phyloP scores from a whole-genome alignment of 92 coral and sea anemone genomes.

The Actinostola sp. region DNA sequence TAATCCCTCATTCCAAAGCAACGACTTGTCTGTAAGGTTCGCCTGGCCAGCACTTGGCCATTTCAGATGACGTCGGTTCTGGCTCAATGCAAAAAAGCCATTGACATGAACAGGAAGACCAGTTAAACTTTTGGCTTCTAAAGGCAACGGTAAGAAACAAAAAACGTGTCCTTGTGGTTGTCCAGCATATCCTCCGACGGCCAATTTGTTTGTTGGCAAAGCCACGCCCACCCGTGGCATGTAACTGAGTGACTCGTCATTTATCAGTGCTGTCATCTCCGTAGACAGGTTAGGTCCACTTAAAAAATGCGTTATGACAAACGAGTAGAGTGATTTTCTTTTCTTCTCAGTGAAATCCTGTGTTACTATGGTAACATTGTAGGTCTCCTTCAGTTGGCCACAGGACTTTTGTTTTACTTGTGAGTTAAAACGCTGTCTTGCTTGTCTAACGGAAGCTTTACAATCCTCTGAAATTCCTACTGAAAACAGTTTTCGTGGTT shows the following conservation, averaged over 20 bases:
- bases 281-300: slow-evolving; percentile 47
- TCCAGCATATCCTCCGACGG: not conserved
- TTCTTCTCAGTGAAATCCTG: not conserved
- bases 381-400: slow-evolving; percentile 50
- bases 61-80: slow-evolving; percentile 79
- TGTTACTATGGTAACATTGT: slow-evolving; percentile 46
- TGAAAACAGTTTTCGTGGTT: slow-evolving; percentile 54
- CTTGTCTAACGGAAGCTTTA: slow-evolving; percentile 41
- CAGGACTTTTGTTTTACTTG: slow-evolving; percentile 17
- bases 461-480: slow-evolving; percentile 66
- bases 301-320: slow-evolving; percentile 60
- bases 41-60: slow-evolving; percentile 72
- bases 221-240: slow-evolving; percentile 88
- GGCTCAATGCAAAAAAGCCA: slow-evolving; percentile 82
- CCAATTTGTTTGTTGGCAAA: slow-evolving; percentile 27
- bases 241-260: slow-evolving; percentile 60
- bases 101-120: slow-evolving; percentile 85
- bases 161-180: slow-evolving; percentile 68
- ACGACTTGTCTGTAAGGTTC: slow-evolving; percentile 62
- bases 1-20: slow-evolving; percentile 73
- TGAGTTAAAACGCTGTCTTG: slow-evolving; percentile 52
- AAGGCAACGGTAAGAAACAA: slow-evolving; percentile 75
- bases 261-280: slow-evolving; percentile 36
- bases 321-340: slow-evolving; percentile 21
- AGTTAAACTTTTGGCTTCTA: slow-evolving; percentile 67